phyloP scores from a whole-genome alignment of 2,888 invertebrate species.

The Heteromurus nitidus region DNA sequence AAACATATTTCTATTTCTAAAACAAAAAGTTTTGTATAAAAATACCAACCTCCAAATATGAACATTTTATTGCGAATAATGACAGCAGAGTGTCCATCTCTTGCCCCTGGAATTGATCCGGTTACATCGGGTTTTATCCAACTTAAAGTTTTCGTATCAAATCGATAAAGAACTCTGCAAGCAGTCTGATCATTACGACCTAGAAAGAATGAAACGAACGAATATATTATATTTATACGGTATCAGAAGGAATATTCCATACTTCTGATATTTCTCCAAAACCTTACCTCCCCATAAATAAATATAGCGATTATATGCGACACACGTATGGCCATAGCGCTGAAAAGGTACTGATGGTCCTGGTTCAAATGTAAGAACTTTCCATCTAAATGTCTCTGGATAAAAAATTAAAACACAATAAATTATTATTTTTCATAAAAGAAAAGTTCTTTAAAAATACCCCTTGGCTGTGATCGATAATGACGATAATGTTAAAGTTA shows the following conservation, averaged over 20 bases:
- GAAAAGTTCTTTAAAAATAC: too few species aligned
- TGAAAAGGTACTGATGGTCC: conserved; percentile 82
- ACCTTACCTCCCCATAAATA: conserved; percentile 90
- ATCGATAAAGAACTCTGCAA: conserved; percentile 88
- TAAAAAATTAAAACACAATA: too few species aligned
- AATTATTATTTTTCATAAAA: too few species aligned
- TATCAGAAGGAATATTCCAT: neutral
- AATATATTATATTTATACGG: neutral
- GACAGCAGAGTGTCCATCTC: conserved; percentile 95
- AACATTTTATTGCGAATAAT: conserved; percentile 76
- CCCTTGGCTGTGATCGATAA: too few species aligned
- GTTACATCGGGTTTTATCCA: conserved; percentile 82
- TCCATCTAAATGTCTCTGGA: conserved; percentile 77
- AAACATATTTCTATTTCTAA: too few species aligned
- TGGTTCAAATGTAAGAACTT: conserved; percentile 76
- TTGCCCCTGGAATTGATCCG: conserved; percentile 85
- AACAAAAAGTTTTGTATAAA: neutral
- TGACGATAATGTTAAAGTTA: too few species aligned
- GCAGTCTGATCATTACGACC: conserved; percentile 87
- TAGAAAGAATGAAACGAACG: conserved; percentile 1
- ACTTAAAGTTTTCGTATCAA: conserved; percentile 78
- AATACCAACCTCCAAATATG: conserved; percentile 59
- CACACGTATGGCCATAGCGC: conserved; percentile 94
- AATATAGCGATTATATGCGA: conserved; percentile 85
- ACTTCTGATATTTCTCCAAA: neutral